Base-by-base conservation (phyloP, 2,113 vertebrate species). In the Oenanthe melanoleuca region DNA sequence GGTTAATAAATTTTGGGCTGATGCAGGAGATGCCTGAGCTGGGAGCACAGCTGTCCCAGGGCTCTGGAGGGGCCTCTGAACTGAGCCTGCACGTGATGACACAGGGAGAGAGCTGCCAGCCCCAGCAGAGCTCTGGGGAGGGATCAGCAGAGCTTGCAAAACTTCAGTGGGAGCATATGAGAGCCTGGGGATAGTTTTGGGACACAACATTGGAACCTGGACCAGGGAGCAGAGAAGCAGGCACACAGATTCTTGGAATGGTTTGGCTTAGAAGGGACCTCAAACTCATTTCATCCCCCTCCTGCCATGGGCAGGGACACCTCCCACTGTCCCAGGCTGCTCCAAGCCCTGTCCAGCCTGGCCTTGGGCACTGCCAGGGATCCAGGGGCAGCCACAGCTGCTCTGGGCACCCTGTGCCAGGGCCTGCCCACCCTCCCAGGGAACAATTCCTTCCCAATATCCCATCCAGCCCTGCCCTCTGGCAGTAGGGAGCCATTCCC, bases 311-410 rank as follows among this genome's bases (percentile, higher is more conserved):
- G 12, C 33, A 66, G 33, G 37, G 45, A 66, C 67, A 59, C 3
- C 25, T 75, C 1, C 55, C 61, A 5, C n/a, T 4, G 0, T 4
- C 13, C 29, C 61, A 61, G n/a, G 29, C 0, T 26, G 38, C 8
- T 89, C 40, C 69, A 17, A 45, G 0, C 38, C 45, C 28, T 0
- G 0, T 67, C 53, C 3, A 3, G 0, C 16, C 53, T 31, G n/a
- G 70, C 38, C 53, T 40, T 34, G 87, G 17, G 0, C 55, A 42
- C 21, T 61, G 0, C n/a, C 61, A 89, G 40, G 45, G 38, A 47
- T 75, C 29, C 70, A 74, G 47, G 40, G 55, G 24, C 61, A 80
- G 86, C 38, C 86, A 14, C 45, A 47, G 61, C 53, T 81, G 0
- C 78, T 66, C 45, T 74, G 78, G n/a, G 16, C 38, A 60, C 16